phyloP scores from a whole-genome alignment of 2,113 vertebrate species.

The Myotis brandtii region DNA sequence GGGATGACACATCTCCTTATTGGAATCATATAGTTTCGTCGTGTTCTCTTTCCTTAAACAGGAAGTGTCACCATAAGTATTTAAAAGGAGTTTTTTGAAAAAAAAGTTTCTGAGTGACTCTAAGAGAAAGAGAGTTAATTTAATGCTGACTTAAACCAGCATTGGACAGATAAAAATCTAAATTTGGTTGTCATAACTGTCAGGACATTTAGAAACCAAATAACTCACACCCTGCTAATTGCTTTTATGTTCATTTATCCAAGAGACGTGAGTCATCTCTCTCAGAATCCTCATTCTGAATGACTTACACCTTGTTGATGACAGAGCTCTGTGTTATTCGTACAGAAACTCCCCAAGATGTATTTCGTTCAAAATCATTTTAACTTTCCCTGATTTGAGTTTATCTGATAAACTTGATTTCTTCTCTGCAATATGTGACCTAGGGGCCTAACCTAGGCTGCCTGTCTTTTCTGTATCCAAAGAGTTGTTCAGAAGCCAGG shows the following conservation, averaged over 20 bases:
- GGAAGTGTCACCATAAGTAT: background rate
- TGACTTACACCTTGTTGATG: constrained; percentile 78
- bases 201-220: constrained; percentile 86
- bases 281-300: constrained; percentile 82
- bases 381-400: constrained; percentile 66
- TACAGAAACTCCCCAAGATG: constrained; percentile 69
- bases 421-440: constrained; percentile 51
- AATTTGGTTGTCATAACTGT: constrained; percentile 86
- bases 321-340: constrained; percentile 72
- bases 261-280: constrained; percentile 85
- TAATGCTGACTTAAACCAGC: constrained; percentile 75
- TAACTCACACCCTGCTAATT: constrained; percentile 89
- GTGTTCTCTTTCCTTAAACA: constrained; percentile 44
- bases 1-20: constrained; percentile 4
- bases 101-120: constrained; percentile 5
- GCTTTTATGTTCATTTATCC: constrained; percentile 87
- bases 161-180: constrained; percentile 84
- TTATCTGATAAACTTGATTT: constrained; percentile 64
- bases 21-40: constrained; percentile 17
- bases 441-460: background rate
- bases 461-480: constrained; percentile 39
- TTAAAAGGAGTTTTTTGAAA: background rate
- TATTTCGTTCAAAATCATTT: constrained; percentile 66
- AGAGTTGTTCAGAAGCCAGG: constrained; percentile 13
- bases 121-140: constrained; percentile 60